Conservation (phyloP, 2,113 vertebrate genomes). For the Ia io region DNA sequence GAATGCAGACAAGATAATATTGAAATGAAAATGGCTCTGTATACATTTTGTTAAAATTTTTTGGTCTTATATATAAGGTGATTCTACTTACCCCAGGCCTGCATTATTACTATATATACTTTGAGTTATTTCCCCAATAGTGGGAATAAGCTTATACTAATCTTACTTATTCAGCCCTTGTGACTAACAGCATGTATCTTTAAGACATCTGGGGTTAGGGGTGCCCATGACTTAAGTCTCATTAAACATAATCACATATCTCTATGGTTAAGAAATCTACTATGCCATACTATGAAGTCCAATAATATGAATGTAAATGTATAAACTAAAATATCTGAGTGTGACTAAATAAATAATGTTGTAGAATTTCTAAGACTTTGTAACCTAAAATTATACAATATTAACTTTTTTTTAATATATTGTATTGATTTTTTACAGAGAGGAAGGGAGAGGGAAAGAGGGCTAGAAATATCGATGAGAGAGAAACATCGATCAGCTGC, state of each 20-base stretch:
- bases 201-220: neutral
- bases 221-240: conserved; percentile 8
- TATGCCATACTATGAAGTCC: neutral
- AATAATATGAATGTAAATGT: conserved; percentile 9
- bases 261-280: neutral
- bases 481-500: too few species aligned
- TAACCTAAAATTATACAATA: conserved; percentile 8
- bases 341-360: conserved; percentile 6
- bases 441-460: too few species aligned
- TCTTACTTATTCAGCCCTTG: neutral
- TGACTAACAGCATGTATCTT: conserved; percentile 1
- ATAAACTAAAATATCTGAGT: conserved; percentile 21
- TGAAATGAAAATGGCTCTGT: neutral
- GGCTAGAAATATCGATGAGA: too few species aligned
- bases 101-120: neutral
- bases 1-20: neutral
- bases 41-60: neutral
- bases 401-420: neutral
- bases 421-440: too few species aligned
- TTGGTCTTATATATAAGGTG: neutral
- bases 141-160: conserved; percentile 27
- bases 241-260: conserved; percentile 15
- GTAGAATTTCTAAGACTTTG: conserved; percentile 42
- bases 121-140: neutral
- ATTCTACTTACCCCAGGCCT: neutral